phyloP scores from a whole-genome alignment of 2,888 invertebrate genomes.

The Campaea margaritaria region DNA sequence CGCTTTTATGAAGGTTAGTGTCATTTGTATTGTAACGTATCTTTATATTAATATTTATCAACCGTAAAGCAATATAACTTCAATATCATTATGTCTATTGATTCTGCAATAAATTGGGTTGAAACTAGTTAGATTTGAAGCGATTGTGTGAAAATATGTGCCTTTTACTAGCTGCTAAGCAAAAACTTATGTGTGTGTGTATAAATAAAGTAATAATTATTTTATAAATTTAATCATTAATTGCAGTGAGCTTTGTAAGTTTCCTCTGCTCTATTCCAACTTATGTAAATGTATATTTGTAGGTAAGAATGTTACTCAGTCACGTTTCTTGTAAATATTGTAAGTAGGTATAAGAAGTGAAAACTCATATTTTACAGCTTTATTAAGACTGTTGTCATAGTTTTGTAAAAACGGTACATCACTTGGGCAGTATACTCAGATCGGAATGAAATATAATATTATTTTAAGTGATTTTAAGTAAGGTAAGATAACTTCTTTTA shows the following conservation, averaged over 20 bases:
- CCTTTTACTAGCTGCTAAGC: constrained; percentile 64
- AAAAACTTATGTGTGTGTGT: constrained; percentile 47
- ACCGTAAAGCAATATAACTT: neutral
- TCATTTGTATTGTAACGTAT: neutral
- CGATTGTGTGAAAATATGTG: constrained; percentile 54
- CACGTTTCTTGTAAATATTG: constrained; percentile 46
- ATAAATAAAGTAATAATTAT: constrained; percentile 15
- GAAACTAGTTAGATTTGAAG: constrained; percentile 33
- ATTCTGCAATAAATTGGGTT: constrained; percentile 6
- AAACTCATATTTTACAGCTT: constrained; percentile 48
- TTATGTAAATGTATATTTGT: constrained; percentile 35
- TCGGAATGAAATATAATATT: constrained; percentile 8
- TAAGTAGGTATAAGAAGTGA: constrained; percentile 34
- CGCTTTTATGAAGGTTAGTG: constrained; percentile 5
- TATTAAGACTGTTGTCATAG: constrained; percentile 71
- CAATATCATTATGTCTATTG: neutral
- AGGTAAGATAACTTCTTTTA: neutral
- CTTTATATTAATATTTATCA: neutral
- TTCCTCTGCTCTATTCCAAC: constrained; percentile 46
- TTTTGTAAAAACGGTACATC: constrained; percentile 56
- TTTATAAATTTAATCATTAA: constrained; percentile 10
- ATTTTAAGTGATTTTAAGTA: constrained; percentile 8
- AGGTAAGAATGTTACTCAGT: constrained; percentile 21
- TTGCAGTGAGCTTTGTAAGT: constrained; percentile 19
- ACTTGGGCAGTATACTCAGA: constrained; percentile 44